A percentile compares a stretch with the other conserved stretches of the same genome.
Conservation (phyloP, 2,797 vertebrate species). For the Thripadectes ignobilis region DNA sequence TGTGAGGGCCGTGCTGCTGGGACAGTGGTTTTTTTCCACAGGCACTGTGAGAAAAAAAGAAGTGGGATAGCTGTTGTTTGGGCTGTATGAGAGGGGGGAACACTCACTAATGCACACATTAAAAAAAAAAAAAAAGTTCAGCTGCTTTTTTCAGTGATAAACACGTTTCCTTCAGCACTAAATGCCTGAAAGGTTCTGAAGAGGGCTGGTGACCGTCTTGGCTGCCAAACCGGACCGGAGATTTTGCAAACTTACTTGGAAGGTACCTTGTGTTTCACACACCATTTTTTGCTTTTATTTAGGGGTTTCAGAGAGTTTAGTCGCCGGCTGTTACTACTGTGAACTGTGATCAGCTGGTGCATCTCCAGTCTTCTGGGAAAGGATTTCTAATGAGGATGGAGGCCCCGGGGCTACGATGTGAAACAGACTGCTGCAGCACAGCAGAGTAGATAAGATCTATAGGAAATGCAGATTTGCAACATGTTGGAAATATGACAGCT, state of each 20-base stretch:
- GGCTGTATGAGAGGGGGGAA: background rate
- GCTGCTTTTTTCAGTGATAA: background rate
- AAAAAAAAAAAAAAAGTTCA: background rate
- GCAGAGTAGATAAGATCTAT: conserved; percentile 32
- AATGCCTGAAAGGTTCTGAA: background rate
- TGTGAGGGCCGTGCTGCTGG: background rate
- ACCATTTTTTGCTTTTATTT: background rate
- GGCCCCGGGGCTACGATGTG: background rate
- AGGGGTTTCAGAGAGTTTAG: background rate
- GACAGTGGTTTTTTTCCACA: background rate
- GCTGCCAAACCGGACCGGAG: background rate
- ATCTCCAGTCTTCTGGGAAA: conserved; percentile 26
- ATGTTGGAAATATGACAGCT: background rate
- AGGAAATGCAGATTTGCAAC: conserved; percentile 44
- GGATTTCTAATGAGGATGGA: conserved; percentile 41
- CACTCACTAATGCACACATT: background rate
- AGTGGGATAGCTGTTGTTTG: background rate
- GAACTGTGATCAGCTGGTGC: conserved; percentile 40
- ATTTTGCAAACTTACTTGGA: background rate
- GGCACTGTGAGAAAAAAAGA: background rate
- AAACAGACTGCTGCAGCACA: background rate
- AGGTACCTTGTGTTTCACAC: background rate
- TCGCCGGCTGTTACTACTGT: background rate
- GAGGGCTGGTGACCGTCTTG: background rate
- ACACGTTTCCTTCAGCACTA: background rate